Conservation (phyloP, 1,140 invertebrate species). For the Platyura marginata region DNA sequence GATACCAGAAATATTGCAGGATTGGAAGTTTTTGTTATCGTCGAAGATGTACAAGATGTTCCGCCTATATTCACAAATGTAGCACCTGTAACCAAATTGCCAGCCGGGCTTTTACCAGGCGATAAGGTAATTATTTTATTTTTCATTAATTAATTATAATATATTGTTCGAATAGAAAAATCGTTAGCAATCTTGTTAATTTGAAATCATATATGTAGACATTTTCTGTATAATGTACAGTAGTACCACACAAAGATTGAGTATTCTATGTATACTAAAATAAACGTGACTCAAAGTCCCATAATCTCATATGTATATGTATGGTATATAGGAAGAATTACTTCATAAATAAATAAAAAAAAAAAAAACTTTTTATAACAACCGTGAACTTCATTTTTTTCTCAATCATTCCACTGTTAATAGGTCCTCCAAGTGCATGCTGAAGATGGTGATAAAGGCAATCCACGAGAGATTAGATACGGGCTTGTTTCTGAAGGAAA, state of each 20-base stretch:
- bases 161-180: no score
- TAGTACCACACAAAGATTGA: no score
- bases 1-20: slow-evolving; percentile 73
- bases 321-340: no score
- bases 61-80: slow-evolving; percentile 66
- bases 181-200: neutral
- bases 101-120: slow-evolving; percentile 37
- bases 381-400: neutral
- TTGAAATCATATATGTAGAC: neutral
- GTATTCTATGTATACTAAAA: no score
- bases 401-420: neutral
- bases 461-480: slow-evolving; percentile 62
- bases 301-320: no score
- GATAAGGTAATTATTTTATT: slow-evolving; percentile 41
- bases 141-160: no score
- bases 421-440: slow-evolving; percentile 59
- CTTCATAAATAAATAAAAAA: no score
- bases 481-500: slow-evolving; percentile 65
- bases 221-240: neutral
- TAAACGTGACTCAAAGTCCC: neutral
- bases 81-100: slow-evolving; percentile 56
- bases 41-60: slow-evolving; percentile 71
- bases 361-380: neutral
- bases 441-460: slow-evolving; percentile 76
- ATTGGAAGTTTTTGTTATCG: slow-evolving; percentile 57